Base-by-base conservation (phyloP, 2,113 vertebrate species). In the Marmota flaviventris region DNA sequence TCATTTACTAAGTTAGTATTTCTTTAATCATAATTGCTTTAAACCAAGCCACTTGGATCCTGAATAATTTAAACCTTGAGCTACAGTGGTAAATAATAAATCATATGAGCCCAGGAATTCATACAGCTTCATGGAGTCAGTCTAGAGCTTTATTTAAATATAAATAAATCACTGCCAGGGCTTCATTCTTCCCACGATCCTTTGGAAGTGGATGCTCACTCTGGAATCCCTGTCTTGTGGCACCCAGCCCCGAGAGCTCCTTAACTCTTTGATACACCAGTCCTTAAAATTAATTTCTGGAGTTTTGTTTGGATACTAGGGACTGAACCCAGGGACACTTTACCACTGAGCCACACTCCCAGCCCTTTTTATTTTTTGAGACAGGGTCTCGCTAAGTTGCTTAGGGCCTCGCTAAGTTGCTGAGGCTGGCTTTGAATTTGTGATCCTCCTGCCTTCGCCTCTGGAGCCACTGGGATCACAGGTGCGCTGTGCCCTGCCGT, bases 121-220 rank as follows among this genome's bases (percentile, higher is more conserved):
- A 85, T 93, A 0, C 53, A 73, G 75, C 90, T 96, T 77, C 79
- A n/a, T 58, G 70, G 81, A 86, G 25, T 91, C 88, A 86, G 32
- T 89, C 88, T 58, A 12, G 22, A 92, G 89, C 86, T 96, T 97
- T 96, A 87, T 93, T 82, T 25, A 51, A 94, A 96, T 89, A 34
- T 39, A 25, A 85, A 90, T 6, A 79, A 83, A 39, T 72, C 88
- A 91, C 45, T 86, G 78, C 79, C 91, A 87, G 93, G 93, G 75
- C 87, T 91, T 85, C 45, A 25, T 53, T 92, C 78, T 91, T 69
- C 95, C 92, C 63, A 3, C 4, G 73, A 13, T 18, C 85, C 63
- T 92, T 63, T 56, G 7, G 56, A 78, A 69, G 10, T 24, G 78
- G 65, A 22, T 0, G 17, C 81, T 20, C 8, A 10, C 56, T 29